Percentiles rank a stretch among this genome's conserved stretches.
phyloP scores from a whole-genome alignment of 2,797 vertebrate species.

The Sardinella longiceps region DNA sequence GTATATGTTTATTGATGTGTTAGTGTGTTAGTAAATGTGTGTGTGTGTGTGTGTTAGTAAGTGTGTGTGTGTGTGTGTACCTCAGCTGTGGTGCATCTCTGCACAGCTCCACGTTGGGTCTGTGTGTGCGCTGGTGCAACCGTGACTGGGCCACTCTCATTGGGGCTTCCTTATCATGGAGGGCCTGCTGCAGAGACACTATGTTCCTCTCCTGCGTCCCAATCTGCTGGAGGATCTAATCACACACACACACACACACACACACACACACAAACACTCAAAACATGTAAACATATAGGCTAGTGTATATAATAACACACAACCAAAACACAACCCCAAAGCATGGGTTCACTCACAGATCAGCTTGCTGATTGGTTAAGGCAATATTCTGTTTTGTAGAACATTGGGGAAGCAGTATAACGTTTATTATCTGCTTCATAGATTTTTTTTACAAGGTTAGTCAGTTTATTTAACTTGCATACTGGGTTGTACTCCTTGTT shows the following conservation, averaged over 20 bases:
- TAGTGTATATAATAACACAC: neutral
- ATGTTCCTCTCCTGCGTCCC: slow-evolving; percentile 84
- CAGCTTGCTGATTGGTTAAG: no score
- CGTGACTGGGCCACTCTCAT: slow-evolving; percentile 86
- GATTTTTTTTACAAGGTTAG: no score
- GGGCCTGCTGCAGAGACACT: slow-evolving; percentile 75
- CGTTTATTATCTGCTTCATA: no score
- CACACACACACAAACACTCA: neutral
- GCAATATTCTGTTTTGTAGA: no score
- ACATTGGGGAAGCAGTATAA: no score
- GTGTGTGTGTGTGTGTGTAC: slow-evolving; percentile 63
- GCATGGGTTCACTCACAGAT: no score
- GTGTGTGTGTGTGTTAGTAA: neutral
- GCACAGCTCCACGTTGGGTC: slow-evolving; percentile 90
- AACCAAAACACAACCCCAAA: neutral
- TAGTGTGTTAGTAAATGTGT: neutral
- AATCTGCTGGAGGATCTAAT: slow-evolving; percentile 82
- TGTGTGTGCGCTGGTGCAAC: slow-evolving; percentile 80
- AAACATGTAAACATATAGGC: neutral
- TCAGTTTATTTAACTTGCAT: no score
- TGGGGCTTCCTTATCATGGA: slow-evolving; percentile 84
- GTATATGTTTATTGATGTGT: neutral
- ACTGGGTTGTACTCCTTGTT: no score
- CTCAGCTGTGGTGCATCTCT: slow-evolving; percentile 86
- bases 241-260: slow-evolving; percentile 61